Base-by-base conservation (phyloP, 2,797 vertebrate species). In the Tragopan temminckii region DNA sequence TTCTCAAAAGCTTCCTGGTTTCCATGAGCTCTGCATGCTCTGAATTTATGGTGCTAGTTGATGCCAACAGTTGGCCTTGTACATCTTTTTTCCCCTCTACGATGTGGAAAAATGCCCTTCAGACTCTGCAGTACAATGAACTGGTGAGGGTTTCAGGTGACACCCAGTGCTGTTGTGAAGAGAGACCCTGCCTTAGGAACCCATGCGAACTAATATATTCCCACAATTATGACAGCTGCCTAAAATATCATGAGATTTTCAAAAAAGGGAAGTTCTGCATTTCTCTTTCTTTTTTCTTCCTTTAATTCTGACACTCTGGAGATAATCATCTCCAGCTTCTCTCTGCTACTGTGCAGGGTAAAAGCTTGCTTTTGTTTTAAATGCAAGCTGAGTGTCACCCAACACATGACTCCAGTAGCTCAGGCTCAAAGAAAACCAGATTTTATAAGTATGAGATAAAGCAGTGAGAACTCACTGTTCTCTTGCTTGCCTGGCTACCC, bases 1-100 rank as follows among this genome's bases (percentile, higher is more conserved):
- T 61, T 94, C 78, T 89, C 57, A 66, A 29, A 82, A 43, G 58
- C 40, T 82, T 69, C 89, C 46, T 1, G 3, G 13, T 40, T 74
- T 82, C 66, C 7, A 4, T 17, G 69, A 80, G 23, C 19, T 20
- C 35, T 46, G 25, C 27, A 61, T 77, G 57, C 36, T 79, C 72
- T 66, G 52, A 76, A 52, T 70, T 77, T 77, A 40, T 46, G 72
- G 45, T 66, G n/a, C 16, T 8, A n/a, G 14, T 8, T 45, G 57
- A 66, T 79, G 67, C 25, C 68, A 82, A n/a, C 12, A 33, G 31
- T n/a, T 71, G 70, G 63, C 55, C 38, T 81, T 33, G n/a, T 38
- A 42, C 36, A 20, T 52, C 25, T 69, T 64, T 64, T 74, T 68
- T 48, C 16, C 25, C n/a, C 24, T 71, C 55, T 62, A 17, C 46